Percentiles rank a stretch among this genome's conserved stretches.
phyloP scores from a whole-genome alignment of 1,140 invertebrate species.

The Lamellibrachia luymesi region DNA sequence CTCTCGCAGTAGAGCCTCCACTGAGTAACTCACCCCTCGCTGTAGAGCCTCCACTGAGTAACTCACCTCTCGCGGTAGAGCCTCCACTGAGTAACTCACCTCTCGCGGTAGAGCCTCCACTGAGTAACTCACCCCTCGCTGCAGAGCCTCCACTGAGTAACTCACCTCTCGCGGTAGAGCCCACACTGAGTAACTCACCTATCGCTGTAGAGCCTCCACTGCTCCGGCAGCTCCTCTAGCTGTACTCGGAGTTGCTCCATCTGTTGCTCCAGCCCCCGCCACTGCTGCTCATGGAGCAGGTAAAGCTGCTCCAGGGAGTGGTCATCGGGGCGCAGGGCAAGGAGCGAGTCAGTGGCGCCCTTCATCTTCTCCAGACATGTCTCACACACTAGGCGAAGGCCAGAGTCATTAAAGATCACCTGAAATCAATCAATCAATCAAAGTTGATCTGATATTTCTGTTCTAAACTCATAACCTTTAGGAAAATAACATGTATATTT shows the following conservation, averaged over 20 bases:
- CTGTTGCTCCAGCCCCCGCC: slow-evolving; percentile 70
- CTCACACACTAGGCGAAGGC: slow-evolving; percentile 70
- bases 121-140: too few relatives aligned
- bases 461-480: too few relatives aligned
- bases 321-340: slow-evolving; percentile 69
- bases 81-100: too few relatives aligned
- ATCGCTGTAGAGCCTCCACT: slow-evolving; percentile 80
- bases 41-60: too few relatives aligned
- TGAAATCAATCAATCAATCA: slow-evolving; percentile 24
- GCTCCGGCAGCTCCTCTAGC: slow-evolving; percentile 81
- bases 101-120: too few relatives aligned
- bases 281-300: slow-evolving; percentile 70
- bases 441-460: too few relatives aligned
- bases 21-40: too few relatives aligned
- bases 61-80: too few relatives aligned
- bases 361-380: slow-evolving; percentile 74
- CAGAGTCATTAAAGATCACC: slow-evolving; percentile 66
- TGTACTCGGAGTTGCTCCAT: slow-evolving; percentile 74
- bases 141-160: too few relatives aligned
- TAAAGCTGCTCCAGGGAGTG: slow-evolving; percentile 58
- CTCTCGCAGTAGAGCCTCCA: too few relatives aligned
- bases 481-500: too few relatives aligned
- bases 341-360: slow-evolving; percentile 61
- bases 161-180: too few relatives aligned
- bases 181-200: neutral